phyloP scores from a whole-genome alignment of 2,113 vertebrate genomes.

The Etheostoma spectabile region DNA sequence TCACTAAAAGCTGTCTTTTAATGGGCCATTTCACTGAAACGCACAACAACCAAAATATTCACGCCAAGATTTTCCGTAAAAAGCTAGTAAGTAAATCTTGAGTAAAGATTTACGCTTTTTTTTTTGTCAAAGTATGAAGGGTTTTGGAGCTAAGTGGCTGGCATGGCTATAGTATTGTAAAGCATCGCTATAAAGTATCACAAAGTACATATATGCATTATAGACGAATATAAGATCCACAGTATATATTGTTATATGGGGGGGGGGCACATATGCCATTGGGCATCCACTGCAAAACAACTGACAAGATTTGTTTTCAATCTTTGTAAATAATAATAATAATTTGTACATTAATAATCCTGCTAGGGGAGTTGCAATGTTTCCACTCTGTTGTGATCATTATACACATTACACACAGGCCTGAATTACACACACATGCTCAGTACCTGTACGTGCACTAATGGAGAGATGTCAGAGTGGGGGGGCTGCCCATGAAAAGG shows the following conservation, averaged over 20 bases:
- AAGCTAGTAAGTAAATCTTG: not conserved
- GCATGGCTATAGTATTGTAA: not conserved
- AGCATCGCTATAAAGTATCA: too few relatives aligned
- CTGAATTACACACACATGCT: too few relatives aligned
- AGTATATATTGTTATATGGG: not conserved
- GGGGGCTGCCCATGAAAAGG: too few relatives aligned
- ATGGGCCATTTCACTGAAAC: conserved; percentile 14
- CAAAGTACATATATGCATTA: not conserved
- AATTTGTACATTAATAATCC: too few relatives aligned
- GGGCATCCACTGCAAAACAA: too few relatives aligned
- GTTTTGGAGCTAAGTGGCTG: not conserved
- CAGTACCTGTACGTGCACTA: too few relatives aligned
- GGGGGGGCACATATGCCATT: too few relatives aligned
- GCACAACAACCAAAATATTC: conserved; percentile 1
- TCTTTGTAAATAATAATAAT: not conserved
- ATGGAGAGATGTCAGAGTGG: too few relatives aligned
- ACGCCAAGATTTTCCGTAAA: not conserved
- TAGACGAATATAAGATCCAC: not conserved
- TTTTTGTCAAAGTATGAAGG: not conserved
- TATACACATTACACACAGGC: too few relatives aligned
- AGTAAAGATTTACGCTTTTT: not conserved
- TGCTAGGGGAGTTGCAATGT: too few relatives aligned
- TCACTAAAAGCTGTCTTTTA: conserved; percentile 24
- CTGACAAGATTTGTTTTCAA: not conserved
- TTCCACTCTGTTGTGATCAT: too few relatives aligned